phyloP scores from a whole-genome alignment of 2,113 vertebrate species.

The Sinocyclocheilus rhinocerous region DNA sequence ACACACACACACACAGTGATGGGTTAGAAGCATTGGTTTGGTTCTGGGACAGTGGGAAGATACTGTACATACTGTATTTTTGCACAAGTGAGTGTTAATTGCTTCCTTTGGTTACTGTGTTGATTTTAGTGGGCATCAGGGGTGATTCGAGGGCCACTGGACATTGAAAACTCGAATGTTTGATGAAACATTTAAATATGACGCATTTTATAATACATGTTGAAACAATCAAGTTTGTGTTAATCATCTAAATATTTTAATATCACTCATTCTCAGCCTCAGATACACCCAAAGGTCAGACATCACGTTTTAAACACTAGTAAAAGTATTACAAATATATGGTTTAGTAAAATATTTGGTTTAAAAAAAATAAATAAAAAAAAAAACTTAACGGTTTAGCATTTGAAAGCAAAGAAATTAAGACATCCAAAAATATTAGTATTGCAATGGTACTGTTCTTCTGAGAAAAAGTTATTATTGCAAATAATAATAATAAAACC shows the following conservation, averaged over 20 bases:
- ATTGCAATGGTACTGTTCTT: neutral
- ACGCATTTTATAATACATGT: neutral
- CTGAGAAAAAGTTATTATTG: neutral
- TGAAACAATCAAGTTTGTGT: neutral
- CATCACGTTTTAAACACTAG: neutral
- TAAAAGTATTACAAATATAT: neutral
- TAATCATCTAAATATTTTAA: neutral
- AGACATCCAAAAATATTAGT: neutral
- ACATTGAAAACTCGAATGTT: neutral
- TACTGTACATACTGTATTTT: neutral
- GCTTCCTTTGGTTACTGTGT: neutral
- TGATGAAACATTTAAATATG: neutral
- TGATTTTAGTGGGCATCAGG: neutral
- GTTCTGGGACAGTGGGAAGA: neutral
- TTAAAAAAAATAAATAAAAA: no score
- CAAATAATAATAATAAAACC: neutral
- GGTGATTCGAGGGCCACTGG: neutral
- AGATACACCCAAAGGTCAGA: neutral
- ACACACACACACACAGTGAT: neutral
- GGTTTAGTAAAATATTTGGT: no score
- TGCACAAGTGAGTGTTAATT: neutral
- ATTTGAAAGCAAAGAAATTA: neutral
- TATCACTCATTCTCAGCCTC: neutral
- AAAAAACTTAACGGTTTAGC: neutral
- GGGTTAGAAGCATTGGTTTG: neutral